A percentile compares a stretch with the other conserved stretches of the same genome.
phyloP scores from a whole-genome alignment of 2,113 vertebrate genomes.

The Stegostoma tigrinum region DNA sequence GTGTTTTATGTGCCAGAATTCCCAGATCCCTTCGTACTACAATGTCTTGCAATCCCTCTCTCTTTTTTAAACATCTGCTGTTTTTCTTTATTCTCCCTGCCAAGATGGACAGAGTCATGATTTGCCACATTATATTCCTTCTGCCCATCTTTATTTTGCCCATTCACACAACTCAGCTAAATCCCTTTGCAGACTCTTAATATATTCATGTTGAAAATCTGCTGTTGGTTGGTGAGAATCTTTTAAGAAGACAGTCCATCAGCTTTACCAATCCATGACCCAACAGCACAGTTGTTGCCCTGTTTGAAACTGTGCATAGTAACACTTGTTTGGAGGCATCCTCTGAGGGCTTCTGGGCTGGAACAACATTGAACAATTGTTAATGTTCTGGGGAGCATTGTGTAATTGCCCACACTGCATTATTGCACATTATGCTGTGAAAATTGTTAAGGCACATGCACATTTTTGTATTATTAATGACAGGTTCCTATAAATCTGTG shows the following conservation, averaged over 20 bases:
- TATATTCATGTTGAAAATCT: not conserved
- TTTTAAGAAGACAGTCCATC: not conserved
- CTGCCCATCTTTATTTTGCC: too few species aligned
- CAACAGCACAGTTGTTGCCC: not conserved
- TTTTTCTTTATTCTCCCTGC: too few species aligned
- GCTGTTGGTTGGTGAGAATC: not conserved
- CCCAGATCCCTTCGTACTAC: too few species aligned
- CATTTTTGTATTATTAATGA: constrained; percentile 78
- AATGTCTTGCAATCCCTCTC: too few species aligned
- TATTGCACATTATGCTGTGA: constrained; percentile 47
- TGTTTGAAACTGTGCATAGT: not conserved
- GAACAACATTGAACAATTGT: not conserved
- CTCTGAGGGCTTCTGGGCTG: not conserved
- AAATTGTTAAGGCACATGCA: constrained; percentile 89
- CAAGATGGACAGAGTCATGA: too few species aligned
- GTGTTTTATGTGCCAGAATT: too few species aligned
- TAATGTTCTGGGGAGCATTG: not conserved
- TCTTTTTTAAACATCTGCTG: too few species aligned
- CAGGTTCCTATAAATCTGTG: constrained; percentile 64
- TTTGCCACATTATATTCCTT: too few species aligned
- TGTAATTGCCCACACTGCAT: not conserved
- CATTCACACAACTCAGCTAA: too few species aligned
- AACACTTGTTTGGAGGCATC: not conserved
- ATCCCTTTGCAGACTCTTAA: too few species aligned
- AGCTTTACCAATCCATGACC: not conserved